Evolutionary conservation across 64 coral and sea anemone genomes (phyloP).

Genomic region (Actinia tenebrosa): DNA sequence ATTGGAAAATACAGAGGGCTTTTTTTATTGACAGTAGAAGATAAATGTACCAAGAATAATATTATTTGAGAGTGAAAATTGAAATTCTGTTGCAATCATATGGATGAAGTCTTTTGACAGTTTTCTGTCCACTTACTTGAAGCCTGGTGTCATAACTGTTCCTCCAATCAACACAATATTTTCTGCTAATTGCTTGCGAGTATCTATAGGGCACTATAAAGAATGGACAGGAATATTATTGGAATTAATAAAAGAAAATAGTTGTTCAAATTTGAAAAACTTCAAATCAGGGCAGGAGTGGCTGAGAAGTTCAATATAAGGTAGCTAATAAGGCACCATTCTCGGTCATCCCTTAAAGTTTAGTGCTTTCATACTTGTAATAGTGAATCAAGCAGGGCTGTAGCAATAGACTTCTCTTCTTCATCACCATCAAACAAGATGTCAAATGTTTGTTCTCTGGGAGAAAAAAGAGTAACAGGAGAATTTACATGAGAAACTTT

Average conservation of each 20-base stretch:
- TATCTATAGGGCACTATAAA: constrained; percentile 86
- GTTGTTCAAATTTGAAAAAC: no score
- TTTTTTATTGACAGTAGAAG: background rate
- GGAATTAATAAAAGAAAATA: background rate
- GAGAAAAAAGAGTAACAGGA: background rate
- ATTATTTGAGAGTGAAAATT: no score
- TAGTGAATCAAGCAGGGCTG: constrained; percentile 72
- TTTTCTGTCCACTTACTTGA: constrained; percentile 66
- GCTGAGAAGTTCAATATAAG: no score
- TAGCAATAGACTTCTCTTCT: constrained; percentile 91
- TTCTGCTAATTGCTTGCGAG: constrained; percentile 80
- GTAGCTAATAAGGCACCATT: background rate
- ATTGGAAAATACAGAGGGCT: background rate
- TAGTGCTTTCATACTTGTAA: constrained; percentile 41
- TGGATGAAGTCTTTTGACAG: no score
- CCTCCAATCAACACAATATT: constrained; percentile 93
- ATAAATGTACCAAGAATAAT: background rate
- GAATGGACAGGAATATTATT: no score
- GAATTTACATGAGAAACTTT: background rate
- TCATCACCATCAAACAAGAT: constrained; percentile 98
- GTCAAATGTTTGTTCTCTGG: constrained; percentile 92
- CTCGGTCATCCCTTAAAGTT: no score
- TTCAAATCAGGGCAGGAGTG: no score
- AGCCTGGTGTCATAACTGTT: constrained; percentile 90
- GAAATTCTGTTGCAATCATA: no score